Evolutionary conservation across 2,888 invertebrate genomes (phyloP), one percentile per base, ranked within the genome.

Genomic region (Mesorhabditis sp.): DNA sequence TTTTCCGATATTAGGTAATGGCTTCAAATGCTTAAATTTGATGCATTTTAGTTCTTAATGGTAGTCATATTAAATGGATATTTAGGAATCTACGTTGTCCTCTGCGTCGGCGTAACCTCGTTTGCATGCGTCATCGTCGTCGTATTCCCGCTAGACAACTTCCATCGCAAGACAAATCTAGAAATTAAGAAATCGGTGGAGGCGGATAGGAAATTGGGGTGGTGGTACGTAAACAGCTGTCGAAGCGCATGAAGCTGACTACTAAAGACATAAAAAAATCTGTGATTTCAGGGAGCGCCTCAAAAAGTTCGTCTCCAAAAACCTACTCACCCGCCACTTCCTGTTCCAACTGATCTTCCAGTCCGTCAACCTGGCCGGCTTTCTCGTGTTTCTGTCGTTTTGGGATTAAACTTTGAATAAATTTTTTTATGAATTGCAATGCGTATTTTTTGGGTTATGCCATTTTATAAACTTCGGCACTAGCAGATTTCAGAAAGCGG

Each of bases 81-180:
- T 28, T 28, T 28, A 50, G 58, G 58, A 10, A 50, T 50, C n/a
- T 50, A n/a, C n/a, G 58, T 50, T 2, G 58, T 50, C 58, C 10
- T 50, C n/a, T 50, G 58, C 58, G 58, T 50, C 1, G 58, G 58
- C 7, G n/a, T 50, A 10, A 50, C n/a, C 58, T 50, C 58, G 2
- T 10, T n/a, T n/a, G 58, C 58, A 13, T 50, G 58, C n/a, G 58
- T 50, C 58, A 50, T 50, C 58, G n/a, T 50, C 58, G 58, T 50
- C 58, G 58, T 50, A 13, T 50, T 50, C 58, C n/a, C 58, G n/a
- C n/a, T 50, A n/a, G 10, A 50, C 7, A 50, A 50, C n/a, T n/a
- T n/a, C 7, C 7, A n/a, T 13, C 7, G n/a, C 10, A 50, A 50
- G n/a, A 50, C 58, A 50, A n/a, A 50, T 13, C 10, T n/a, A 2